These are phyloP conservation scores for Dimorphilus gyrociliatus DNA, from an alignment of 2,888 invertebrate genomes.

Conservation along the genomic window DNA sequence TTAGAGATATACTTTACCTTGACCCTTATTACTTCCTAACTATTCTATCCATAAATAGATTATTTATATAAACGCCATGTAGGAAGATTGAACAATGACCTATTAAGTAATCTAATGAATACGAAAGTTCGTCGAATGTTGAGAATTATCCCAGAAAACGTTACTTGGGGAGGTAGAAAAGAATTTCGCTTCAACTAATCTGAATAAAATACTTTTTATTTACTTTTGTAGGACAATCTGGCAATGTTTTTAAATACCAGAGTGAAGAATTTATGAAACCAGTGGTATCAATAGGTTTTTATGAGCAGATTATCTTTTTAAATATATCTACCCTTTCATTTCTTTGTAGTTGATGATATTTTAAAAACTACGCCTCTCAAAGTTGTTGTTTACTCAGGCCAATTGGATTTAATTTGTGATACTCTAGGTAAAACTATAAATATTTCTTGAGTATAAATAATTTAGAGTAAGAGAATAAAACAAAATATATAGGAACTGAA, in stretches of 20 bases:
- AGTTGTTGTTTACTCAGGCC: slow-evolving; percentile 38
- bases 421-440: slow-evolving; percentile 47
- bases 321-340: slow-evolving; percentile 3
- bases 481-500: slow-evolving; percentile 45
- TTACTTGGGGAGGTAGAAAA: slow-evolving; percentile 47
- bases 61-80: too few species aligned
- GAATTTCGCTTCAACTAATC: neutral
- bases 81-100: too few species aligned
- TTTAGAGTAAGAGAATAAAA: neutral
- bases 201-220: neutral
- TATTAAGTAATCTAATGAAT: slow-evolving; percentile 49
- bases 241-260: slow-evolving; percentile 21
- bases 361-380: slow-evolving; percentile 12
- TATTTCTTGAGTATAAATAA: neutral
- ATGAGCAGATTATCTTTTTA: neutral
- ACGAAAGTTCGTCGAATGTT: slow-evolving; percentile 51
- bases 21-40: neutral
- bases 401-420: slow-evolving; percentile 66
- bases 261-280: slow-evolving; percentile 33
- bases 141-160: slow-evolving; percentile 45
- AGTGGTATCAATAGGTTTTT: slow-evolving; percentile 25
- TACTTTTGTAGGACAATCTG: slow-evolving; percentile 19
- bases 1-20: neutral
- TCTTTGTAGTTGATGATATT: slow-evolving; percentile 23
- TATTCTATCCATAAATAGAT: neutral